Conservation (phyloP, 2,113 vertebrate genomes). For the Megaleporinus macrocephalus region DNA sequence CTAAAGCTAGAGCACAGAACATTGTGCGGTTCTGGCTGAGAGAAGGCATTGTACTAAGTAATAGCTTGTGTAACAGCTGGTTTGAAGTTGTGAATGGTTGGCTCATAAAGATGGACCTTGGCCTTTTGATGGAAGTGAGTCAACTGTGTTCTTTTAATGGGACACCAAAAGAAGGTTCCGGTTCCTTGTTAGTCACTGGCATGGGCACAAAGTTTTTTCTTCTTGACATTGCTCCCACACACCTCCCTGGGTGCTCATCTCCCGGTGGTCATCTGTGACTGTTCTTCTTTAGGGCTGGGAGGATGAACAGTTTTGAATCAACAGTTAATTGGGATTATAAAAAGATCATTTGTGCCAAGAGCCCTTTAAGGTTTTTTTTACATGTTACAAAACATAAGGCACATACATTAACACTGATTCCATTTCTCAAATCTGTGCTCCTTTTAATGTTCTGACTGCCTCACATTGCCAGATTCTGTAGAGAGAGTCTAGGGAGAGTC, state of each 20-base stretch:
- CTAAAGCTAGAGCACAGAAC: neutral
- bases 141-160: slow-evolving; percentile 13
- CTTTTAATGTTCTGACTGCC: too few relatives aligned
- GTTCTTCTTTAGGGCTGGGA: too few relatives aligned
- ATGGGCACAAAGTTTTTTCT: neutral
- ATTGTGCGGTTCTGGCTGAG: slow-evolving; percentile 22
- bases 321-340: too few relatives aligned
- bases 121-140: slow-evolving; percentile 31
- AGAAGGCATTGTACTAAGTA: slow-evolving; percentile 20
- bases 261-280: neutral
- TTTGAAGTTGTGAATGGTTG: slow-evolving; percentile 33
- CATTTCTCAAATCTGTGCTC: too few relatives aligned
- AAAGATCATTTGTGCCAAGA: too few relatives aligned
- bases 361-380: too few relatives aligned
- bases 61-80: slow-evolving; percentile 12
- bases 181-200: neutral
- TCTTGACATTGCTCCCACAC: neutral
- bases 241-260: neutral
- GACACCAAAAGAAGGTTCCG: neutral
- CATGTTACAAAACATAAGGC: too few relatives aligned
- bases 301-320: too few relatives aligned
- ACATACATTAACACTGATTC: too few relatives aligned
- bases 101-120: neutral
- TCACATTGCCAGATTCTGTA: too few relatives aligned
- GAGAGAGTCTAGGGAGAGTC: too few relatives aligned